Percentiles rank a stretch among this genome's conserved stretches.
phyloP scores from a whole-genome alignment of 64 coral and sea anemone genomes.

The Actinia tenebrosa region DNA sequence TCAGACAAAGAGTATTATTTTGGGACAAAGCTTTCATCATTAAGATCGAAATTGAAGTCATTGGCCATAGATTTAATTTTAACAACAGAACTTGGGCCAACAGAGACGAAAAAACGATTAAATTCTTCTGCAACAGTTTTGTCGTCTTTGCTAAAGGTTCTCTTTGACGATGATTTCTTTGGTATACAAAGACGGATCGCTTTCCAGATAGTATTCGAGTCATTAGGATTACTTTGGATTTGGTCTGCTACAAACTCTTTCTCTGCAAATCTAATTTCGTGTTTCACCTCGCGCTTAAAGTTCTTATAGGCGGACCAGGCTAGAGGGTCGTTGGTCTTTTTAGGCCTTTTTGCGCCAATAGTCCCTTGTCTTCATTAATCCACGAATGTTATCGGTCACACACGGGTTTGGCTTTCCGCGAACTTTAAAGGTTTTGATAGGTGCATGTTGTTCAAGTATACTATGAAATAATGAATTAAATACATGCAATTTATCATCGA shows the following conservation, averaged over 20 bases:
- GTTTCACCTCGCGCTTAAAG: neutral
- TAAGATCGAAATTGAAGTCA: neutral
- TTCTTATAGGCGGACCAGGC: no score
- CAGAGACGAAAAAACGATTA: neutral
- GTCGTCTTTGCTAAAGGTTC: neutral
- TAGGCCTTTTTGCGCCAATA: neutral
- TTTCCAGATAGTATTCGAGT: no score
- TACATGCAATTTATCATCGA: neutral
- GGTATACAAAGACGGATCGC: no score
- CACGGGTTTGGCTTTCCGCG: conserved; percentile 12
- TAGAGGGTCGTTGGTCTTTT: neutral
- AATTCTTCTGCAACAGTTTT: neutral
- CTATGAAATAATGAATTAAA: neutral
- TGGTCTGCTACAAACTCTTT: neutral
- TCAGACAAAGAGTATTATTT: neutral
- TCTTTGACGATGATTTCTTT: no score
- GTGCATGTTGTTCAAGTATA: conserved; percentile 2
- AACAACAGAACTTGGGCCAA: neutral
- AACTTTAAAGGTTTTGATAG: conserved; percentile 27
- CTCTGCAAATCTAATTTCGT: neutral
- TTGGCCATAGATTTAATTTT: neutral
- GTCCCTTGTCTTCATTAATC: neutral
- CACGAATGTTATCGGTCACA: conserved; percentile 10
- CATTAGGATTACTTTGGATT: neutral
- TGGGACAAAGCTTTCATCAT: neutral